Percentiles rank a stretch among this genome's conserved stretches.
Conservation (phyloP, 2,113 vertebrate species). For the Mixornis gularis region DNA sequence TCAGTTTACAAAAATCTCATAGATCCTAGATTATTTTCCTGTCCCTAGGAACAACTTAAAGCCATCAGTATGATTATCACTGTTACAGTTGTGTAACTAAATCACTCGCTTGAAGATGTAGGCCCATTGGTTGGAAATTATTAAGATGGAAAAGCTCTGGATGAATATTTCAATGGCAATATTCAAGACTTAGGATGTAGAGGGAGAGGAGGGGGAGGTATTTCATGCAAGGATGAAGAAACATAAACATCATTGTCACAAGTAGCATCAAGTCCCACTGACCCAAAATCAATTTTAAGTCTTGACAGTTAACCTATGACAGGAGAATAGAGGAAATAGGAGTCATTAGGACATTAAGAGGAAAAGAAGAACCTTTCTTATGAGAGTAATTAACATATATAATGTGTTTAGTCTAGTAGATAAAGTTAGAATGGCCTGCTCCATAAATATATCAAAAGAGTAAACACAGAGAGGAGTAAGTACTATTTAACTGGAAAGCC, state of each 20-base stretch:
- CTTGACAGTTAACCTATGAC: not conserved
- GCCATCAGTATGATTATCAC: not conserved
- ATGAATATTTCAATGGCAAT: not conserved
- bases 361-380: not conserved
- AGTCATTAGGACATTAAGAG: not conserved
- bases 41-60: not conserved
- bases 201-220: not conserved
- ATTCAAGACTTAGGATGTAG: not conserved
- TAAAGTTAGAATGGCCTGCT: not conserved
- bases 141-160: not conserved
- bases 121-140: not conserved
- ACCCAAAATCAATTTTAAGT: not conserved
- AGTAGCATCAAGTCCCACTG: not conserved
- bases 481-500: not conserved
- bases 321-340: not conserved
- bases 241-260: not conserved
- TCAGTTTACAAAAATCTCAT: not conserved
- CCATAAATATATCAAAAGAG: not conserved
- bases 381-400: not conserved
- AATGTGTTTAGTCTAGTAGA: constrained; percentile 15
- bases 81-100: not conserved
- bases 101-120: not conserved
- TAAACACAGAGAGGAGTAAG: not conserved
- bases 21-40: not conserved
- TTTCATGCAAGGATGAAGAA: not conserved